Base-by-base conservation (phyloP, 2,797 vertebrate genomes). In the Artibeus jamaicensis region DNA sequence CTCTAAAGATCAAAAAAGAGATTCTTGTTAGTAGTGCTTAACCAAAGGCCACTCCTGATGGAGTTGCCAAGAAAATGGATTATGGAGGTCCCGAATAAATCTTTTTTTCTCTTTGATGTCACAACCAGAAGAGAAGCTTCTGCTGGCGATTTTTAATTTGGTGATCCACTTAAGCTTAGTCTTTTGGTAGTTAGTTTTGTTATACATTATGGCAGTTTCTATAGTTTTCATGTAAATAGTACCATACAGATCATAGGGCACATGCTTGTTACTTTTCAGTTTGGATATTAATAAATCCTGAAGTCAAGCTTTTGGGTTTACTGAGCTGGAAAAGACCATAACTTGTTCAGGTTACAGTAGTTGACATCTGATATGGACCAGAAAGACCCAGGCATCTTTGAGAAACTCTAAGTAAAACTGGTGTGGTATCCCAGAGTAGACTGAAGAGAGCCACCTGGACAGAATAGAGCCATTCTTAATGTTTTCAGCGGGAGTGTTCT, bases 361-460 rank as follows among this genome's bases (percentile, higher is more conserved):
- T 57, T 62, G 55, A 21, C 46, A 71, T 39, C 34, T 86, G 76
- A 16, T 26, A 29, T 89, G 19, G 18, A 71, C 67, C 32, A 77
- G 53, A 92, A 95, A 96, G 67, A 93, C 34, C 12, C 44, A 84
- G 42, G 42, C 19, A 53, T 93, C 55, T 90, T 88, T 78, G 77
- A 82, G 50, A 92, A 91, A 85, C 48, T 77, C 3, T 81, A 78
- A 91, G 42, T 89, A 68, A 37, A 89, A 78, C n/a, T 96, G 73
- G 37, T 70, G 6, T 93, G 37, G 22, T 89, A 65, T 82, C 46
- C 26, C 57, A 88, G 88, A 91, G 93, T 93, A 77, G 39, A 73
- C n/a, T 95, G 48, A 91, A 91, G 87, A 82, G 76, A 85, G 53
- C 71, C 95, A 62, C 94, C 86, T 95, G 83, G 62, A 65, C 48